Base-by-base conservation (phyloP, 2,888 invertebrate genomes). In the Automeris io region DNA sequence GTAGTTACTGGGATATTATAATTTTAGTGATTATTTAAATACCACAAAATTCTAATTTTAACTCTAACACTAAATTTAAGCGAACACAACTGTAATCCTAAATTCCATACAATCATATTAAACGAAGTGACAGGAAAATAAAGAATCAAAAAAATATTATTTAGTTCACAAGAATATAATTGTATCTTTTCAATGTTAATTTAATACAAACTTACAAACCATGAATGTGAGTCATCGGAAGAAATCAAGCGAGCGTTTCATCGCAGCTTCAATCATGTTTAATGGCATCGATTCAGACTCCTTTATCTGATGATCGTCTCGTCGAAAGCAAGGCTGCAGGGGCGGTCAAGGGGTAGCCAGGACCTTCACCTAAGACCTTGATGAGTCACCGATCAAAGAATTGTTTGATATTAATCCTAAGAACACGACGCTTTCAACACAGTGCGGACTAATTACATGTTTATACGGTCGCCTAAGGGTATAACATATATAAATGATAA, bases 311-410 rank as follows among this genome's bases (percentile, higher is more conserved):
- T 57, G 67, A 75, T 78, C 71, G 55, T 41, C 44, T 39, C 46
- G 70, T 75, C 68, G 82, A 81, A 80, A 80, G 81, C 80, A 82
- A 85, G 83, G 83, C 62, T 70, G 57, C 54, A 62, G 73, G 77
- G 76, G 67, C 70, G 81, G 79, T 78, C 79, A 82, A 79, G 77
- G 82, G 81, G 77, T 79, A 72, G 62, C 54, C 50, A 48, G 56
- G 58, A 61, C 74, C 78, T 78, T 81, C 77, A 77, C 72, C 75
- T 70, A 66, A 46, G 55, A 64, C 72, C 68, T 67, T 72, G 70
- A 70, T 80, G 81, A 79, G 62, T 81, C 79, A 76, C 52, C 60
- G 65, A 64, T 68, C 62, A 60, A 45, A 49, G 47, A 55, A 64
- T 74, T 73, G 70, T 76, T 70, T 61, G 72, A 71, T 76, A 74